Percentiles rank a stretch among this genome's conserved stretches.
phyloP scores from a whole-genome alignment of 2,797 vertebrate species.

The Triplophysa yarkandensis region DNA sequence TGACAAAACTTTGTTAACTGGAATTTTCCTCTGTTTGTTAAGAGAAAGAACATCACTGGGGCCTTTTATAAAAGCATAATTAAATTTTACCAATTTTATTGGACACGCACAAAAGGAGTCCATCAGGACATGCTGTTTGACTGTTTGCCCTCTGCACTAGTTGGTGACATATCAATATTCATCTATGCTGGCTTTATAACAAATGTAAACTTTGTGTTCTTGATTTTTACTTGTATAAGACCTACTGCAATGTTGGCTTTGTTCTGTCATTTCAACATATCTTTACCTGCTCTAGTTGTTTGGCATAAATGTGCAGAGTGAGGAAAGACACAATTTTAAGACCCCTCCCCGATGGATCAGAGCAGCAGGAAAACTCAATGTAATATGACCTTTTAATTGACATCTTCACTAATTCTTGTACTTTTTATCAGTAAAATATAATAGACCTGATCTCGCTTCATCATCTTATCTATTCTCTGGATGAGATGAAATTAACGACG shows the following conservation, averaged over 20 bases:
- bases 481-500: neutral
- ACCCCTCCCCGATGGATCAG: conserved; percentile 9
- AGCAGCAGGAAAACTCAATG: conserved; percentile 50
- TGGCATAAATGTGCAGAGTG: conserved; percentile 42
- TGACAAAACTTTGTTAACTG: neutral
- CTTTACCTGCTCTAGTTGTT: conserved; percentile 41
- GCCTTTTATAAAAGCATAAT: conserved; percentile 21
- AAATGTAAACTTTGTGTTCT: conserved; percentile 1
- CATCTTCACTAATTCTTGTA: neutral
- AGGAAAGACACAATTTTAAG: neutral
- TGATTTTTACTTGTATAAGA: no score
- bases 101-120: conserved; percentile 51
- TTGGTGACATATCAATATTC: conserved; percentile 52
- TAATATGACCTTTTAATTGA: conserved; percentile 1
- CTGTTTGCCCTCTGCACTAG: conserved; percentile 51
- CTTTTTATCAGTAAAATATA: no score
- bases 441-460: neutral
- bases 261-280: neutral
- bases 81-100: conserved; percentile 45
- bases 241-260: neutral
- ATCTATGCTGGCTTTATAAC: conserved; percentile 49
- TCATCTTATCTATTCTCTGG: neutral
- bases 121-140: conserved; percentile 41
- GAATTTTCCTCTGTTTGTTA: neutral
- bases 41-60: conserved; percentile 45